A percentile compares a stretch with the other conserved stretches of the same genome.
These are phyloP conservation scores for Sericinus montela DNA, from an alignment of 2,888 invertebrate genomes.

Conservation along the genomic window DNA sequence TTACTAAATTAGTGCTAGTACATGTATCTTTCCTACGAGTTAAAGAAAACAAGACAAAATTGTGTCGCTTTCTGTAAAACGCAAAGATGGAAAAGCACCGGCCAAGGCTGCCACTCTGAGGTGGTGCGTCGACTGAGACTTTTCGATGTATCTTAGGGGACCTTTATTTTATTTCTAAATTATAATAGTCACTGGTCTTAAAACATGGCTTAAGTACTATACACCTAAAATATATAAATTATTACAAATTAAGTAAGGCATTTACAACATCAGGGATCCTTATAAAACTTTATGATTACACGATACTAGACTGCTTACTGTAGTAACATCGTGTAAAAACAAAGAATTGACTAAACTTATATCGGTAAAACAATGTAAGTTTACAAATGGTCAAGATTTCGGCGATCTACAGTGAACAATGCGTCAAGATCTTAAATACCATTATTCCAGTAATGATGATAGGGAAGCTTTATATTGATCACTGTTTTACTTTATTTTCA, in stretches of 20 bases:
- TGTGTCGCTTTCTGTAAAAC: constrained; percentile 68
- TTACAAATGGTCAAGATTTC: constrained; percentile 78
- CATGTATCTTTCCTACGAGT: constrained; percentile 49
- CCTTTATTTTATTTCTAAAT: constrained; percentile 69
- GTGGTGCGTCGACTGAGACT: constrained; percentile 54
- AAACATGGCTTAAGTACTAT: constrained; percentile 80
- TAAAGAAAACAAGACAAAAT: constrained; percentile 64
- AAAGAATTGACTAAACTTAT: constrained; percentile 77
- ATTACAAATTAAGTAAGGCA: constrained; percentile 80
- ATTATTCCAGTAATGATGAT: constrained; percentile 17
- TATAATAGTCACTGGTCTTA: constrained; percentile 79
- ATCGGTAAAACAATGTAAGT: constrained; percentile 74
- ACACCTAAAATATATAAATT: constrained; percentile 80
- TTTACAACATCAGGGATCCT: constrained; percentile 77
- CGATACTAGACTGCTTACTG: constrained; percentile 56
- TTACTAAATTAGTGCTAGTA: constrained; percentile 66
- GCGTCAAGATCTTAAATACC: constrained; percentile 40
- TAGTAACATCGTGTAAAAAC: constrained; percentile 71
- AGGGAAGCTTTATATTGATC: constrained; percentile 61
- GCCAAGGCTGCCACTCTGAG: constrained; percentile 45
- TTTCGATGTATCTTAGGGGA: constrained; percentile 53
- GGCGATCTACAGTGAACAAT: constrained; percentile 70
- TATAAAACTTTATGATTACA: constrained; percentile 72
- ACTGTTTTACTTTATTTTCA: constrained; percentile 46
- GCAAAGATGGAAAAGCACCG: constrained; percentile 57